Percentiles rank a stretch among this genome's conserved stretches.
Conservation (phyloP, 2,888 invertebrate species). For the Protonemura montana region DNA sequence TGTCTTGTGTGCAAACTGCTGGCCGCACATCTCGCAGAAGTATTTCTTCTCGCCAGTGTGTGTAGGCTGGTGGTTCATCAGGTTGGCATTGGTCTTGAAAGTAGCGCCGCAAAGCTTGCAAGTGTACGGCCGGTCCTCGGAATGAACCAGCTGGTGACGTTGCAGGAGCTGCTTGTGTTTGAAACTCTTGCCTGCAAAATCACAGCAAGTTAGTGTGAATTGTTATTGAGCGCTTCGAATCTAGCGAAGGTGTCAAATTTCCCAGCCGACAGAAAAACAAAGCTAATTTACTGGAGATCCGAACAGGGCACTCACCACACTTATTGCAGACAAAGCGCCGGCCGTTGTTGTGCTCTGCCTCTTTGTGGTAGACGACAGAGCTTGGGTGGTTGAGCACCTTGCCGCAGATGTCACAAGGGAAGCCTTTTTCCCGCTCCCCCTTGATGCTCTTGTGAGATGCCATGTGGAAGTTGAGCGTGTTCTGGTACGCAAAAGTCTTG, state of each 20-base stretch:
- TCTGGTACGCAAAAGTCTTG: constrained; percentile 68
- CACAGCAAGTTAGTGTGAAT: no score
- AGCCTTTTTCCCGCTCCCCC: constrained; percentile 52
- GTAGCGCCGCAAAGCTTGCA: constrained; percentile 61
- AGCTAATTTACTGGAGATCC: no score
- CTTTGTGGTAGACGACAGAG: constrained; percentile 77
- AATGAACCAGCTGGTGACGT: constrained; percentile 82
- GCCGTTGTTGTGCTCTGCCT: constrained; percentile 72
- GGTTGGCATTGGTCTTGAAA: constrained; percentile 77
- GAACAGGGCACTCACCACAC: constrained; percentile 60
- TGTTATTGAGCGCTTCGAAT: no score
- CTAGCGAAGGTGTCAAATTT: no score
- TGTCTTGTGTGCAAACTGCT: constrained; percentile 79
- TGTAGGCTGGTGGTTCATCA: constrained; percentile 73
- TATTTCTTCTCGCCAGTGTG: constrained; percentile 77
- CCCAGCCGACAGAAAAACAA: no score
- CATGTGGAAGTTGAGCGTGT: constrained; percentile 68
- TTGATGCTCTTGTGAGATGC: constrained; percentile 58
- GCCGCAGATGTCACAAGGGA: constrained; percentile 73
- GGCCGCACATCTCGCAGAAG: constrained; percentile 74
- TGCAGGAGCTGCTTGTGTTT: constrained; percentile 76
- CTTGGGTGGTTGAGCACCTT: constrained; percentile 76
- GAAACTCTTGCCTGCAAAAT: constrained; percentile 67
- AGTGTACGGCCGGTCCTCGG: constrained; percentile 64
- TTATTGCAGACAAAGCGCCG: constrained; percentile 76